Evolutionary conservation across 2,113 vertebrate genomes (phyloP), one percentile per base, ranked within the genome.

Genomic region (Corapipo altera): DNA sequence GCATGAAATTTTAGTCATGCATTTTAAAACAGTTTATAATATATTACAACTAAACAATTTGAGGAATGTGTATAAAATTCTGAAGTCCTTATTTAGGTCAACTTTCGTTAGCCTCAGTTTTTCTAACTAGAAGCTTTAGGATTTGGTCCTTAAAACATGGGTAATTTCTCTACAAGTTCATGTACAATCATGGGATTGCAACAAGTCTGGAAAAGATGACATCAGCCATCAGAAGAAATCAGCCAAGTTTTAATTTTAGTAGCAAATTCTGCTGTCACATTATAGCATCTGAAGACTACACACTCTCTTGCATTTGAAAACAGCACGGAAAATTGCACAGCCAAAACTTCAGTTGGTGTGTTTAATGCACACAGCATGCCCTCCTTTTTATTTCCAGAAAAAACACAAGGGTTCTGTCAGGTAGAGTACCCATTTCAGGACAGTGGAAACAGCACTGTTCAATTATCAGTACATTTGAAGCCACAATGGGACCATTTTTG

Each of bases 251-350:
- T 95, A 96, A 94, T 96, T 96, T 93, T 96, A 82, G 96, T 82
- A 93, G 62, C 73, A 69, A 92, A 93, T 97, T 96, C 95, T 92
- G 77, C 91, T 94, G 92, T 94, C 95, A 96, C 73, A 85, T 93
- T 96, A 94, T 71, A 79, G 49, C 41, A 78, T 92, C 73, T 93
- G 49, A 92, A 84, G 88, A 30, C 73, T 75, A 37, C 58, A 70
- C 0, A 1, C 90, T 92, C 70, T 73, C 80, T 49, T 87, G 96
- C 88, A 94, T 95, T 77, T 96, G 93, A 81, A 96, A 96, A 75
- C 73, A 91, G 79, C 65, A 28, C 16, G 78, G 80, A 89, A 91
- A 81, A 71, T 71, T 43, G 35, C 39, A 39, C 21, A 9, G 57
- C 27, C 30, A 61, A 87, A 93, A 48, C 70, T 5, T 14, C 49